Evolutionary conservation across 2,797 vertebrate genomes (phyloP), one percentile per base, ranked within the genome.

Genomic region (Rhinophrynus dorsalis): DNA sequence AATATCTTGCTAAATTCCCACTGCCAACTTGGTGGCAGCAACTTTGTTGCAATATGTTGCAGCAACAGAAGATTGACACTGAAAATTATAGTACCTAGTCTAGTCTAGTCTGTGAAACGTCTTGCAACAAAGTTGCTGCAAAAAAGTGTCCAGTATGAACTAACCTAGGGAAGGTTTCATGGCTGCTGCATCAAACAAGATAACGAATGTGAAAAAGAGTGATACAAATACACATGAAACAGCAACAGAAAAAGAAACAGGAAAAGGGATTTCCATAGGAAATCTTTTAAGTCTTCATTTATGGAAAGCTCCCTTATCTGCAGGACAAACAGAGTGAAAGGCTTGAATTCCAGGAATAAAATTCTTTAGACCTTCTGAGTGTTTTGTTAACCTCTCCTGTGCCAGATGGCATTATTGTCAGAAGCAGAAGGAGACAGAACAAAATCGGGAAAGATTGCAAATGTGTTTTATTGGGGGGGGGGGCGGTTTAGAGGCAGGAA

Each of bases 211-310:
- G 67, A 47, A 70, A 45, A 59, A 47, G 27, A 33, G 51, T 26
- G 51, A 47, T 51, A 24, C 35, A 54, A 54, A 37, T 55, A 30
- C 29, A 30, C 29, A 30, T 30, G 47, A 13, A 11, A 33, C n/a
- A 55, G 21, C 32, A 54, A 32, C 50, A 38, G 6, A 33, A 8
- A 20, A 33, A 37, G 24, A 63, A 72, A 72, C 60, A 72, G 52
- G 68, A 72, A 65, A 72, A 65, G 51, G 61, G 52, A 65, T 71
- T 72, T 65, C 52, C 52, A 65, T 65, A 72, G 62, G 69, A 73
- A 73, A 73, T 73, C 69, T 73, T 73, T 73, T 66, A 73, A 73
- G 62, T 73, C 69, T 65, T 66, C 62, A 73, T 66, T 59, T 66
- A 73, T 73, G 62, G 69, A 73, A 73, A 73, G 50, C 54, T 66